Percentiles rank a stretch among this genome's conserved stretches.
Evolutionary conservation across 2,888 invertebrate species (phyloP).

Genomic region (Cataglyphis rosenhaueri): DNA sequence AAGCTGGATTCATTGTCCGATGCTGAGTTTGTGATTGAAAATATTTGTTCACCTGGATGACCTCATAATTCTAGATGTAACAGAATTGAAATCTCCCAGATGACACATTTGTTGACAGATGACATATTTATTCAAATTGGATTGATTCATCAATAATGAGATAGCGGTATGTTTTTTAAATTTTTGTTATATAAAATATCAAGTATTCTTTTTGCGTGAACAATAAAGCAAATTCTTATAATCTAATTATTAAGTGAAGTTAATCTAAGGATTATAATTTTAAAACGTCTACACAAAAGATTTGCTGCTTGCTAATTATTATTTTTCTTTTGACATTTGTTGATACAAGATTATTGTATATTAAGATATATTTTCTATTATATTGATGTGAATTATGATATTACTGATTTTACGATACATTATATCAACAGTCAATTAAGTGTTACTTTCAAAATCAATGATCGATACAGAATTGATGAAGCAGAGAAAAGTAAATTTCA

Average conservation of each 20-base stretch:
- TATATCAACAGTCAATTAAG: not conserved
- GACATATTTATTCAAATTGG: conserved; percentile 10
- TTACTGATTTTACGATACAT: not conserved
- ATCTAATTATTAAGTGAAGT: not conserved
- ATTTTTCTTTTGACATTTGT: not conserved
- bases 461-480: not conserved
- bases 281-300: not conserved
- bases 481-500: not conserved
- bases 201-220: not conserved
- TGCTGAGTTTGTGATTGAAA: conserved; percentile 42
- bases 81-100: conserved; percentile 8
- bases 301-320: conserved; percentile 7
- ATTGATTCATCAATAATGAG: conserved; percentile 12
- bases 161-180: conserved; percentile 18
- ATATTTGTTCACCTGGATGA: conserved; percentile 63
- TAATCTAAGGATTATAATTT: not conserved
- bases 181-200: not conserved
- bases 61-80: conserved; percentile 17
- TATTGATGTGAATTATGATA: not conserved
- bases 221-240: not conserved
- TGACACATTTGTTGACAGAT: not conserved
- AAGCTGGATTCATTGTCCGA: conserved; percentile 60
- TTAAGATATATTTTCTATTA: not conserved
- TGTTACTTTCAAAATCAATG: not conserved
- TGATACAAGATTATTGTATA: too few species aligned